phyloP scores from a whole-genome alignment of 2,113 vertebrate species.

The Coracopsis vasa region DNA sequence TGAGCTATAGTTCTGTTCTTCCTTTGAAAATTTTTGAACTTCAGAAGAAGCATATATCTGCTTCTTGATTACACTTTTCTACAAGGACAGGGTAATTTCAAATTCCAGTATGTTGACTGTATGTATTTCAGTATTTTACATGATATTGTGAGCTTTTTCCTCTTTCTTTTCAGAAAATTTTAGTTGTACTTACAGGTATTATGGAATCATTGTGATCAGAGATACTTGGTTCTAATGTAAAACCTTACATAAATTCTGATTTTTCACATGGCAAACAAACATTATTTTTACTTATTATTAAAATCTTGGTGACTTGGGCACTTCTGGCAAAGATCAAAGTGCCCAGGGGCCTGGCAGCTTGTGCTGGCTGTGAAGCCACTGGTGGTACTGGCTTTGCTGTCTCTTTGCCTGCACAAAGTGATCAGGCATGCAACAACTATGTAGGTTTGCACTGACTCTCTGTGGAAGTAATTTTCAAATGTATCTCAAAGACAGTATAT shows the following conservation, averaged over 20 bases:
- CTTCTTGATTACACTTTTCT: not conserved
- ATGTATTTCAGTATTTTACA: not conserved
- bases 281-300: not conserved
- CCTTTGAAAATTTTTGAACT: not conserved
- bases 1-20: not conserved
- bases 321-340: not conserved
- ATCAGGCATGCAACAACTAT: rapidly evolving
- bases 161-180: not conserved
- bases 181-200: not conserved
- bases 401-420: not conserved
- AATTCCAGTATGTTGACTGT: not conserved
- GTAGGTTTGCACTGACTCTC: not conserved
- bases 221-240: not conserved
- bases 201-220: not conserved
- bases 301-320: not conserved
- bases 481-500: not conserved
- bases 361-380: not conserved
- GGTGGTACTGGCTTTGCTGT: not conserved
- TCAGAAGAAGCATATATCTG: not conserved
- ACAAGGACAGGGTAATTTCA: not conserved
- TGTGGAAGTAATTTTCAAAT: not conserved
- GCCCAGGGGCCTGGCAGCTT: rapidly evolving
- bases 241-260: not conserved
- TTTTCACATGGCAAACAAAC: not conserved
- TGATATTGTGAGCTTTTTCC: not conserved